Conservation (phyloP, 1,140 invertebrate genomes). For the Ridgeia piscesae region DNA sequence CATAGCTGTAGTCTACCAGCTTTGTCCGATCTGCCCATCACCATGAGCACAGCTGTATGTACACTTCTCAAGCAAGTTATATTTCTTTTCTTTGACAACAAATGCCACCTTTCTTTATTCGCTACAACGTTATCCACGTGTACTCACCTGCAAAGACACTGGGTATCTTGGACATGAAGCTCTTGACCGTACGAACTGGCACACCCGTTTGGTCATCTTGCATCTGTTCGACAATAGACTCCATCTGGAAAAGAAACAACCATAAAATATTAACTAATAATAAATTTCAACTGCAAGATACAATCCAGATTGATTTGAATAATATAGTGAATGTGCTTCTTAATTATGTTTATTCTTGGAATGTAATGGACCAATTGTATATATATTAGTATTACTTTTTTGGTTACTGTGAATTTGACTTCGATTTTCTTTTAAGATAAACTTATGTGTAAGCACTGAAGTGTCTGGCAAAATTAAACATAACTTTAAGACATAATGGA, state of each 20-base stretch:
- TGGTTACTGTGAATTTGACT: too few relatives aligned
- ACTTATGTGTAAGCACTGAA: too few relatives aligned
- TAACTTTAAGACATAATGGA: too few relatives aligned
- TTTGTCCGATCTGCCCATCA: neutral
- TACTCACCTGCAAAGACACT: constrained; percentile 83
- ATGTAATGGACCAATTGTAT: too few relatives aligned
- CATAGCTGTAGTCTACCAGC: neutral
- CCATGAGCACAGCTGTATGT: neutral
- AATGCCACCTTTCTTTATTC: neutral
- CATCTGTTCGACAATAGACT: constrained; percentile 93
- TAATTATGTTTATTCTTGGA: too few relatives aligned
- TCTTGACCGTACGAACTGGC: constrained; percentile 95
- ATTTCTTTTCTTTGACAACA: neutral
- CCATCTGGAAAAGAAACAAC: constrained; percentile 74
- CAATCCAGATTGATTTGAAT: too few relatives aligned
- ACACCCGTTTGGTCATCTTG: constrained; percentile 91
- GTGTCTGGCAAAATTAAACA: too few relatives aligned
- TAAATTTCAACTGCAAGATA: too few relatives aligned
- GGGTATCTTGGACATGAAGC: constrained; percentile 98
- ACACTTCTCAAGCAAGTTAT: neutral
- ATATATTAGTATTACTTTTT: too few relatives aligned
- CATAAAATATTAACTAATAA: neutral
- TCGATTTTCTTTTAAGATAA: too few relatives aligned
- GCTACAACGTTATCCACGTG: neutral
- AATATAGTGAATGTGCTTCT: too few relatives aligned